Evolutionary conservation across 2,113 vertebrate species (phyloP).

Genomic region (Tachysurus fulvidraco): DNA sequence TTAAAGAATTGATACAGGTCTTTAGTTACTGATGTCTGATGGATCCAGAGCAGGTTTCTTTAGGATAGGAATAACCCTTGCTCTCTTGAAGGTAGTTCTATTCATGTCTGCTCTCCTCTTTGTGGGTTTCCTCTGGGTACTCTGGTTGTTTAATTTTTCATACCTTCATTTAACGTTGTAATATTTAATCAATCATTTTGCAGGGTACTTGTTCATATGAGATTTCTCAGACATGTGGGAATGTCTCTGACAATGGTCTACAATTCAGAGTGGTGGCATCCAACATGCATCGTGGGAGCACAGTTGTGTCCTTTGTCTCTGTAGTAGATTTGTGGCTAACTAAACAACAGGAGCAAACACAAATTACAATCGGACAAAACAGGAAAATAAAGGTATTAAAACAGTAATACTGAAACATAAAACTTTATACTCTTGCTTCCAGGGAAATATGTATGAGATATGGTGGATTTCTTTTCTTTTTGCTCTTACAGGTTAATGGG

Average conservation of each 20-base stretch:
- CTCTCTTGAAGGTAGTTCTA: too few relatives aligned
- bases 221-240: constrained; percentile 61
- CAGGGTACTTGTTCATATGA: constrained; percentile 77
- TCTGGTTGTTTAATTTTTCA: background rate
- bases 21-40: too few relatives aligned
- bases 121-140: too few relatives aligned
- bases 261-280: constrained; percentile 63
- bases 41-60: too few relatives aligned
- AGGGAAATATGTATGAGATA: background rate
- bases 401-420: too few relatives aligned
- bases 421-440: background rate
- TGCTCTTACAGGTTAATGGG: constrained; percentile 61
- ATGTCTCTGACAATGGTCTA: constrained; percentile 6
- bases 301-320: constrained; percentile 65
- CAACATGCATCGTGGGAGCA: constrained; percentile 65
- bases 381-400: constrained; percentile 59
- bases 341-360: background rate
- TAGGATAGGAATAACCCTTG: too few relatives aligned
- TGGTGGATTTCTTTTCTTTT: background rate
- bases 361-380: constrained; percentile 61
- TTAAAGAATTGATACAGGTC: too few relatives aligned
- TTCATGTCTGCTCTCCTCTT: too few relatives aligned
- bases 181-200: constrained; percentile 47
- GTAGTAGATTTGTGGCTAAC: constrained; percentile 65
- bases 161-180: background rate